Percentiles rank a stretch among this genome's conserved stretches.
Evolutionary conservation across 1,140 invertebrate species (phyloP).

Genomic region (Drosophila quadrilineata): DNA sequence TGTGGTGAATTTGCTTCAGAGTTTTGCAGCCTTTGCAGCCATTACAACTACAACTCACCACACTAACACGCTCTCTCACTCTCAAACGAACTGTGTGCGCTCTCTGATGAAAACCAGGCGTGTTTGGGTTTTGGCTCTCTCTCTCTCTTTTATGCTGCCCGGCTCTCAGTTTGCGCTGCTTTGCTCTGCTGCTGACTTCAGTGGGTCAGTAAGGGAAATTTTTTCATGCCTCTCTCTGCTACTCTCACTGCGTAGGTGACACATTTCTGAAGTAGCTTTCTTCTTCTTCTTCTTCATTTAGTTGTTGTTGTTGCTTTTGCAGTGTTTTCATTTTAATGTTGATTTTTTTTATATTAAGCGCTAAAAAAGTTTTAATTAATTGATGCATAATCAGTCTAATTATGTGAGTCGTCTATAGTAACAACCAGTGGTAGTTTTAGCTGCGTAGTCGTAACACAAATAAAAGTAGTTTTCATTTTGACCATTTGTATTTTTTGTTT

Average conservation of each 20-base stretch:
- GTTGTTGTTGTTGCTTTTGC: conserved; percentile 31
- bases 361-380: conserved; percentile 72
- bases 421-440: conserved; percentile 12
- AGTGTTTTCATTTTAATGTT: too few relatives aligned
- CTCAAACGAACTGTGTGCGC: neutral
- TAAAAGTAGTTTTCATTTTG: neutral
- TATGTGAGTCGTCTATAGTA: conserved; percentile 34
- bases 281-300: conserved; percentile 29
- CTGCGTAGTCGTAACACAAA: conserved; percentile 12
- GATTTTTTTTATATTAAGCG: conserved; percentile 25
- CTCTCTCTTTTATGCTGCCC: conserved; percentile 4
- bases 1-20: conserved; percentile 39
- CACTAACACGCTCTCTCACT: conserved; percentile 10
- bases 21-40: conserved; percentile 47
- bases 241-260: conserved; percentile 31
- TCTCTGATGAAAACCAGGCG: neutral
- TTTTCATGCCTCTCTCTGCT: conserved; percentile 10
- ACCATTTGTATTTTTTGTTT: too few relatives aligned
- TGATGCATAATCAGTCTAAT: conserved; percentile 61
- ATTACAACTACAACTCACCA: conserved; percentile 43
- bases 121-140: neutral
- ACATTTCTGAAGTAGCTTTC: conserved; percentile 27
- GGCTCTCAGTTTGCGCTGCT: neutral
- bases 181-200: conserved; percentile 22
- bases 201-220: conserved; percentile 50